phyloP scores from a whole-genome alignment of 1,140 invertebrate species.

The Octopus sinensis region DNA sequence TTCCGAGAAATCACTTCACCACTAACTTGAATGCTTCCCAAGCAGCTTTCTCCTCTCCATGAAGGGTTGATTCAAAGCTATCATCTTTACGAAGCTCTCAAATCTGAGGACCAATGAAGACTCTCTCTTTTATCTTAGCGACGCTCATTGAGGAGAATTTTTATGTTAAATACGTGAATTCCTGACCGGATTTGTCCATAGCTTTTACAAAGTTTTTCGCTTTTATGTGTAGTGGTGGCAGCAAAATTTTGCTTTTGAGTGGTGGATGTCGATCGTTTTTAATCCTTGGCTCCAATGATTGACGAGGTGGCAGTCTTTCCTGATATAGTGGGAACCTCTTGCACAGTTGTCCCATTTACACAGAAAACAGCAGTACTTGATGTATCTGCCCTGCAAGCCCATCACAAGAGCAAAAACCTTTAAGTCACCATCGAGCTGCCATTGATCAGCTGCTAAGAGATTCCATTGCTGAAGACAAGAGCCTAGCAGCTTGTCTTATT shows the following conservation, averaged over 20 bases:
- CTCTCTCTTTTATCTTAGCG: neutral
- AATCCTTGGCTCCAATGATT: neutral
- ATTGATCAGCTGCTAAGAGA: slow-evolving; percentile 4
- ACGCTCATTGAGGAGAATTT: neutral
- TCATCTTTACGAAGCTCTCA: neutral
- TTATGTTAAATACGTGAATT: neutral
- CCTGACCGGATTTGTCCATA: neutral
- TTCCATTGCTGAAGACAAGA: neutral
- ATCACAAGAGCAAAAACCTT: neutral
- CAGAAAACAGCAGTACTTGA: neutral
- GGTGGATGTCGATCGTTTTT: neutral
- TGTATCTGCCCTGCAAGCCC: neutral
- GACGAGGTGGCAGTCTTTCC: neutral
- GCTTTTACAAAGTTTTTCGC: neutral
- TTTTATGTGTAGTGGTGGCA: slow-evolving; percentile 1
- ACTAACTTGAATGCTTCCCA: slow-evolving; percentile 7
- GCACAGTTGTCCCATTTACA: neutral
- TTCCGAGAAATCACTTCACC: neutral
- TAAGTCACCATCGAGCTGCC: neutral
- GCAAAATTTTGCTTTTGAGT: neutral
- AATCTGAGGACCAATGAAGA: slow-evolving; percentile 2
- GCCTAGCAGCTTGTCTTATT: slow-evolving; percentile 1
- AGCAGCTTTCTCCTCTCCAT: neutral
- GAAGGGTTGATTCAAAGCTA: neutral
- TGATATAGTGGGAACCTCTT: slow-evolving; percentile 7